Base-by-base conservation (phyloP, 2,888 invertebrate genomes). In the Zaprionus obscuricornis region DNA sequence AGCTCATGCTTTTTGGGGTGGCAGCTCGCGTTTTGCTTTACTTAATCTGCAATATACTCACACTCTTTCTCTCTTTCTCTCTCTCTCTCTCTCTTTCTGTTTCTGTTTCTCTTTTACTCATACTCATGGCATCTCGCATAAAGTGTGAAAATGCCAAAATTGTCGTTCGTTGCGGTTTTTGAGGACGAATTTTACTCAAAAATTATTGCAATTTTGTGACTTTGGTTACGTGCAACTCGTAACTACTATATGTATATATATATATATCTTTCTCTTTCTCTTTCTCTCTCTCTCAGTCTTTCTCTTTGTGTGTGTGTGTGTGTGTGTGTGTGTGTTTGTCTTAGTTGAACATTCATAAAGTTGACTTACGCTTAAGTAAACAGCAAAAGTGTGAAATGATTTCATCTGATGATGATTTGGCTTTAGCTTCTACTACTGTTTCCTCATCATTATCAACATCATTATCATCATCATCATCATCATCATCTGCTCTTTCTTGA, bases 151-250 rank as follows among this genome's bases (percentile, higher is more conserved):
- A 74, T 81, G 76, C 64, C 77, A 74, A 71, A 79, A 71, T 76
- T 81, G 77, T 78, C 77, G 76, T 68, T 74, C 68, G 49, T 62
- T 78, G 81, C 66, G 81, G 81, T 67, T 79, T 75, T 59, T 54
- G 40, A 67, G 65, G 52, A 68, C 59, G 71, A 74, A 66, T 74
- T 56, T 60, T 47, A 51, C 51, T 47, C 62, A 66, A 76, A 79
- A 82, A 78, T 77, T 74, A 78, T 77, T 82, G 82, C 78, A 82
- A 82, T 78, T 78, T 67, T 82, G 62, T 73, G 69, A 82, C 74
- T 81, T 63, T 60, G 60, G 50, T 63, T 69, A 81, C 78, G 78
- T 81, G 78, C 46, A 69, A n/a, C 42, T 73, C 62, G 36, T 18
- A 42, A 33, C 47, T 34, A 17, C 22, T 17, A 14, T 34, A 17